Conservation (phyloP, 2,113 vertebrate genomes). For the Scalopus aquaticus region DNA sequence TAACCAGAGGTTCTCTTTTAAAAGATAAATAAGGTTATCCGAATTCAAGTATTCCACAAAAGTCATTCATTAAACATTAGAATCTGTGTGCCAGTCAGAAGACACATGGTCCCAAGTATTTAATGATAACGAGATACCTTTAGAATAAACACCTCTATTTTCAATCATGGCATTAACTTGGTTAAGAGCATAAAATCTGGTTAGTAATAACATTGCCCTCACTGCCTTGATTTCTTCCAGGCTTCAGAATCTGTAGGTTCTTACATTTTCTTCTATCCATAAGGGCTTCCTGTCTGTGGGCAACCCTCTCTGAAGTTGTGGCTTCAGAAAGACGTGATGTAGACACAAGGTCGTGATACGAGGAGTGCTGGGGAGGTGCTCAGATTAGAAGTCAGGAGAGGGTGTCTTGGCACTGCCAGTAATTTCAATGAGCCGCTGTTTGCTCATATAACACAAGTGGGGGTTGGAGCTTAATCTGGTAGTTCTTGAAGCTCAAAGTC, state of each 20-base stretch:
- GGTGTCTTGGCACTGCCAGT: not conserved
- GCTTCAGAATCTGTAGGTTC: not conserved
- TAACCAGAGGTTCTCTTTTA: conserved; percentile 10
- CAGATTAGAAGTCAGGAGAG: not conserved
- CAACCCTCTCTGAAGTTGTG: not conserved
- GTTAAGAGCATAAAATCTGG: not conserved
- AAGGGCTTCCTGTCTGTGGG: not conserved
- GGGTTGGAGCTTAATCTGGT: not conserved
- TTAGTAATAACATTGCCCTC: conserved; percentile 33
- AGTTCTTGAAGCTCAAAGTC: not conserved
- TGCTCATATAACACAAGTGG: not conserved
- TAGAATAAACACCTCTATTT: not conserved
- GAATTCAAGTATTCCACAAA: not conserved
- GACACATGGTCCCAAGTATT: not conserved
- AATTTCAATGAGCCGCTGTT: not conserved
- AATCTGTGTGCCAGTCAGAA: conserved; percentile 7
- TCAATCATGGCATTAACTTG: not conserved
- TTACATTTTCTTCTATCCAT: not conserved
- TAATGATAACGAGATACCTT: not conserved
- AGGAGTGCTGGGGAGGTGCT: not conserved
- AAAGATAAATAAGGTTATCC: not conserved
- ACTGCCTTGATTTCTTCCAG: not conserved
- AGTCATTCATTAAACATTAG: not conserved
- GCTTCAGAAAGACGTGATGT: not conserved
- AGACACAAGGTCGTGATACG: not conserved